A percentile compares a stretch with the other conserved stretches of the same genome.
phyloP scores from a whole-genome alignment of 2,888 invertebrate genomes.

The Eupelmus urozonus region DNA sequence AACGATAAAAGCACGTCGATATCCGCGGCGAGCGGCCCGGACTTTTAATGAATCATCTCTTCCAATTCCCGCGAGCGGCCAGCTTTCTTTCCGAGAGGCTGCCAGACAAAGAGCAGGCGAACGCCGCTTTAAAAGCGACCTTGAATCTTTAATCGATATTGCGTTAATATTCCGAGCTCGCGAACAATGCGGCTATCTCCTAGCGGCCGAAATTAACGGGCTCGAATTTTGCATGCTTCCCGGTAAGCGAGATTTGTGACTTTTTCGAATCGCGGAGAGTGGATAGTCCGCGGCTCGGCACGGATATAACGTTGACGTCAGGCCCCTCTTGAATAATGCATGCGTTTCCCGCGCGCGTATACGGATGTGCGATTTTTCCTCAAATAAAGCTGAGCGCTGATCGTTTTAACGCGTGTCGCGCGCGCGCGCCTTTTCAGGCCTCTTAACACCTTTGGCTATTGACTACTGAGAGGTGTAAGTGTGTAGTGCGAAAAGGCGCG shows the following conservation, averaged over 20 bases:
- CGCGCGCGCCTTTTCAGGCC: slow-evolving; percentile 11
- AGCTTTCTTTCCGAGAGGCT: too few relatives aligned
- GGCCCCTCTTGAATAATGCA: slow-evolving; percentile 33
- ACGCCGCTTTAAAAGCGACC: slow-evolving; percentile 7
- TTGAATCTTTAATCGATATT: slow-evolving; percentile 41
- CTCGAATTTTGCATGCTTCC: too few relatives aligned
- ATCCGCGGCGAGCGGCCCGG: not conserved
- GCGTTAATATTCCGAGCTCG: too few relatives aligned
- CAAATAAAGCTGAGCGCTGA: not conserved
- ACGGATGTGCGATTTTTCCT: slow-evolving; percentile 20
- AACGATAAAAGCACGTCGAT: slow-evolving; percentile 34
- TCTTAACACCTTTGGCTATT: slow-evolving; percentile 10
- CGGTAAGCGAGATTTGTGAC: slow-evolving; percentile 1
- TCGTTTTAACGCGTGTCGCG: too few relatives aligned
- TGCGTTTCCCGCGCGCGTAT: not conserved
- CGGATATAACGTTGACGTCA: slow-evolving; percentile 24
- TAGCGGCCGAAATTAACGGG: too few relatives aligned
- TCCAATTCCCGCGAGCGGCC: too few relatives aligned
- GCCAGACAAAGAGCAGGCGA: too few relatives aligned
- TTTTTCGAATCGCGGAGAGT: too few relatives aligned
- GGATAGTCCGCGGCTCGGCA: too few relatives aligned
- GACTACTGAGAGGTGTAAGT: too few relatives aligned
- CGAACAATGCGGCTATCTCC: too few relatives aligned
- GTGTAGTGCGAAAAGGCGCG: too few relatives aligned
- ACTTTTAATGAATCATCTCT: slow-evolving; percentile 45